These are phyloP conservation scores for Rhinogobius similis DNA, from an alignment of 2,113 vertebrate genomes.

Conservation along the genomic window DNA sequence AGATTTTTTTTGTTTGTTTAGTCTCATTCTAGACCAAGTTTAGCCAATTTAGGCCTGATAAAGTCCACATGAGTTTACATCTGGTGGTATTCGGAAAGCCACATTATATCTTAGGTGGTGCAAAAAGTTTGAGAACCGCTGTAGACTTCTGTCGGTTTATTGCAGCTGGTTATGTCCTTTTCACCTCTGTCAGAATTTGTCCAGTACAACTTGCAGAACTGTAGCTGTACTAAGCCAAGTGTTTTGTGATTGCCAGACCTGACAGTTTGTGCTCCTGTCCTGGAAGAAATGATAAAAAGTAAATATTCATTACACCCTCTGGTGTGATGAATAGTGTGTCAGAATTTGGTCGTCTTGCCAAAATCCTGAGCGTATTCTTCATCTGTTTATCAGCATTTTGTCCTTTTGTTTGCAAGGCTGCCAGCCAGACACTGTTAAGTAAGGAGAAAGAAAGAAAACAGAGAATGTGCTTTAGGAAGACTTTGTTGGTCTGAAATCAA, in stretches of 20 bases:
- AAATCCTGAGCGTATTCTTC: background rate
- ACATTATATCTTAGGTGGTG: too few species aligned
- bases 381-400: slow-evolving; percentile 4
- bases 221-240: background rate
- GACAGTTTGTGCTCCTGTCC: background rate
- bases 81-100: too few species aligned
- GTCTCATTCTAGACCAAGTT: too few species aligned
- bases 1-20: too few species aligned
- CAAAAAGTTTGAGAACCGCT: too few species aligned
- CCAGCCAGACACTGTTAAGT: slow-evolving; percentile 17
- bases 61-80: too few species aligned
- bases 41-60: too few species aligned
- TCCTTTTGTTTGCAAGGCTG: slow-evolving; percentile 31
- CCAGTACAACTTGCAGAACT: background rate
- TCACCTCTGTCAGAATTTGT: slow-evolving; percentile 4
- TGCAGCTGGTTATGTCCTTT: slow-evolving; percentile 34
- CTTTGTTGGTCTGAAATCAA: background rate
- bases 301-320: slow-evolving; percentile 5
- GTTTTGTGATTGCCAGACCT: background rate
- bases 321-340: background rate
- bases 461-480: slow-evolving; percentile 17
- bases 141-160: slow-evolving; percentile 16
- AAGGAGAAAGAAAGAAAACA: slow-evolving; percentile 14
- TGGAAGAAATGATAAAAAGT: background rate
- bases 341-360: background rate